Evolutionary conservation across 2,797 vertebrate genomes (phyloP).

Genomic region (Macropodus opercularis): DNA sequence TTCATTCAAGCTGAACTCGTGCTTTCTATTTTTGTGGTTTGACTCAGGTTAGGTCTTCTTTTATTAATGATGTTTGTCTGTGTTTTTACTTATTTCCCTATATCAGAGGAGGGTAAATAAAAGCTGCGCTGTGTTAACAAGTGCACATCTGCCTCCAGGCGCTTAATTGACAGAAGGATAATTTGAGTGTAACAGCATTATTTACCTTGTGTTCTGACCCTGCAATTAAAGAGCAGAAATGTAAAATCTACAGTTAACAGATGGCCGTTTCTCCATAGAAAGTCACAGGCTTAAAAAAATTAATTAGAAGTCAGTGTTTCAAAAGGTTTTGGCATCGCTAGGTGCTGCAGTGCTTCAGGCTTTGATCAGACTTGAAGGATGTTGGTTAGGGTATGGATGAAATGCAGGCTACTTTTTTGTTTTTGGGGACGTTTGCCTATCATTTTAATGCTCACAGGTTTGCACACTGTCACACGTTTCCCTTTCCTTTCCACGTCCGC

Average conservation of each 20-base stretch:
- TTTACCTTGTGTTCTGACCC: conserved; percentile 59
- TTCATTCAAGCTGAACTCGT: neutral
- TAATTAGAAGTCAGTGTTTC: conserved; percentile 43
- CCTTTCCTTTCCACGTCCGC: neutral
- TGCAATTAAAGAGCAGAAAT: conserved; percentile 58
- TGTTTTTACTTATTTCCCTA: conserved; percentile 14
- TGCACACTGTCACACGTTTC: conserved; percentile 1
- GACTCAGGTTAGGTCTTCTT: conserved; percentile 23
- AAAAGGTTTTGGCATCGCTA: conserved; percentile 44
- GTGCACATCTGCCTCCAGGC: conserved; percentile 36
- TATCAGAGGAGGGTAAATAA: conserved; percentile 38
- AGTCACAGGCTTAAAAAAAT: conserved; percentile 34
- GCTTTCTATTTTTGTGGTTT: neutral
- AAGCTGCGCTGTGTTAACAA: conserved; percentile 37
- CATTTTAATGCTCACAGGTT: neutral
- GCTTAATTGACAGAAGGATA: conserved; percentile 50
- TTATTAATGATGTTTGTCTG: conserved; percentile 25
- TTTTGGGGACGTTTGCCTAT: conserved; percentile 9
- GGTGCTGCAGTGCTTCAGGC: conserved; percentile 27
- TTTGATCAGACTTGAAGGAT: conserved; percentile 47
- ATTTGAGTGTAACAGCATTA: conserved; percentile 48
- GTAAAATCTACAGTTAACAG: conserved; percentile 50
- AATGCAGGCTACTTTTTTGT: no score
- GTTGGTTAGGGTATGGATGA: conserved; percentile 19
- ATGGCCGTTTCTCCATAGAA: conserved; percentile 51